A percentile compares a stretch with the other conserved stretches of the same genome.
Evolutionary conservation across 2,113 vertebrate genomes (phyloP).

Genomic region (Nothoprocta pentlandii): DNA sequence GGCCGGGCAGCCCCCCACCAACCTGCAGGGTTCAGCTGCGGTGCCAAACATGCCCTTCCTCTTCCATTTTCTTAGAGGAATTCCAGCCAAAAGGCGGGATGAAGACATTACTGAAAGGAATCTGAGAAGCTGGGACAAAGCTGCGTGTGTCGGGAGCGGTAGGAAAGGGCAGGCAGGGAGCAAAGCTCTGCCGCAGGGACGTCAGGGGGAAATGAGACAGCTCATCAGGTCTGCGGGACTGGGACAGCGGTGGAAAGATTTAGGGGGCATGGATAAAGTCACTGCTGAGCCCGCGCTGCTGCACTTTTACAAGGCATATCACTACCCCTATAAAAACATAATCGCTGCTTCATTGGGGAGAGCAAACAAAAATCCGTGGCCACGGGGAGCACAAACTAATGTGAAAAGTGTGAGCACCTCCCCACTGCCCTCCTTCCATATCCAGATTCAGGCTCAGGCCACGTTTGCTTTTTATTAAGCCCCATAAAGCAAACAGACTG

Average conservation of each 20-base stretch:
- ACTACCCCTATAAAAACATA: not conserved
- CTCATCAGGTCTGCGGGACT: not conserved
- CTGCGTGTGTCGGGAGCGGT: not conserved
- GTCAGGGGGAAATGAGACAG: not conserved
- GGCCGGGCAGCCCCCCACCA: not conserved
- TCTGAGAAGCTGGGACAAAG: not conserved
- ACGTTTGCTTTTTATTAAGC: not conserved
- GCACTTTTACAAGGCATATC: not conserved
- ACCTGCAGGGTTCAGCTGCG: not conserved
- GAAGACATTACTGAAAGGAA: not conserved
- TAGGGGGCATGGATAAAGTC: not conserved
- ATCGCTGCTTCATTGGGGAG: not conserved
- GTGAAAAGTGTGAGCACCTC: not conserved
- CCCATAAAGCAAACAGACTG: not conserved
- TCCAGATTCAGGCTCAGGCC: not conserved
- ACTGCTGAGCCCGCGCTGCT: not conserved
- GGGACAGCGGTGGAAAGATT: not conserved
- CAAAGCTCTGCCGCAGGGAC: not conserved
- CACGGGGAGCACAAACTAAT: not conserved
- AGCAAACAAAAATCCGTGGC: not conserved
- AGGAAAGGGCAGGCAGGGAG: not conserved
- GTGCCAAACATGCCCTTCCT: not conserved
- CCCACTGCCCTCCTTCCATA: not conserved
- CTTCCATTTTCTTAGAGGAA: not conserved
- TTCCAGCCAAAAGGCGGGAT: not conserved